Evolutionary conservation across 2,797 vertebrate species (phyloP).

Genomic region (Chaunax sp.): DNA sequence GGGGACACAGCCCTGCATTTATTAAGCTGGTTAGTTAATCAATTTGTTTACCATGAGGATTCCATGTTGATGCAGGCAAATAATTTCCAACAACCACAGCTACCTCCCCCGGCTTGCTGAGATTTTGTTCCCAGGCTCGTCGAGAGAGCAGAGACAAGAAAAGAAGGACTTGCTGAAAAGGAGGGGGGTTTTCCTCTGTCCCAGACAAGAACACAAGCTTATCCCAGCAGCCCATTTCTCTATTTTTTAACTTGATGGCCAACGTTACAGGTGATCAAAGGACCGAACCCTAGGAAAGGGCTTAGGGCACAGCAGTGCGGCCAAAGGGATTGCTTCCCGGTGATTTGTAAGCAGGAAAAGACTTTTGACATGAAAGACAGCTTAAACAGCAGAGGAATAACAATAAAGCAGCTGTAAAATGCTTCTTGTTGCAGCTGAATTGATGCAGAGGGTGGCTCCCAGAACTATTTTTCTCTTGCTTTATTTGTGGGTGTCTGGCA

Average conservation of each 20-base stretch:
- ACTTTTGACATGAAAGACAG: constrained; percentile 94
- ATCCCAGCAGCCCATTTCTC: constrained; percentile 80
- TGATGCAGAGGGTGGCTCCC: constrained; percentile 77
- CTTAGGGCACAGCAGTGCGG: constrained; percentile 84
- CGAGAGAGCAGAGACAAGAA: constrained; percentile 68
- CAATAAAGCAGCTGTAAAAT: constrained; percentile 92
- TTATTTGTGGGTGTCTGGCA: constrained; percentile 80
- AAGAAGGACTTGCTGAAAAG: constrained; percentile 74
- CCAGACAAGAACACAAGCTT: constrained; percentile 80
- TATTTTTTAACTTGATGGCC: constrained; percentile 87
- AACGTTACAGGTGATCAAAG: constrained; percentile 91
- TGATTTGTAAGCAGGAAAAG: constrained; percentile 93
- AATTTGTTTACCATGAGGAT: constrained; percentile 71
- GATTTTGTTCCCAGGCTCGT: constrained; percentile 80
- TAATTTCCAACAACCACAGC: constrained; percentile 64
- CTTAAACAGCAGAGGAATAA: constrained; percentile 89
- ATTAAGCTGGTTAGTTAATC: constrained; percentile 74
- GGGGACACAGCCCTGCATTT: constrained; percentile 43
- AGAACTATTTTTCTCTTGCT: constrained; percentile 70
- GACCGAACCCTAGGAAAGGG: constrained; percentile 84
- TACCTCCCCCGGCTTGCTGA: constrained; percentile 40
- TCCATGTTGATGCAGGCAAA: constrained; percentile 66
- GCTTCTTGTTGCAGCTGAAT: constrained; percentile 90
- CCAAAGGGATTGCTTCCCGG: constrained; percentile 87
- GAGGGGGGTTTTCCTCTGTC: constrained; percentile 48